Percentiles rank a stretch among this genome's conserved stretches.
Evolutionary conservation across 2,113 vertebrate genomes (phyloP).

Genomic region (Platycercus adscitus): DNA sequence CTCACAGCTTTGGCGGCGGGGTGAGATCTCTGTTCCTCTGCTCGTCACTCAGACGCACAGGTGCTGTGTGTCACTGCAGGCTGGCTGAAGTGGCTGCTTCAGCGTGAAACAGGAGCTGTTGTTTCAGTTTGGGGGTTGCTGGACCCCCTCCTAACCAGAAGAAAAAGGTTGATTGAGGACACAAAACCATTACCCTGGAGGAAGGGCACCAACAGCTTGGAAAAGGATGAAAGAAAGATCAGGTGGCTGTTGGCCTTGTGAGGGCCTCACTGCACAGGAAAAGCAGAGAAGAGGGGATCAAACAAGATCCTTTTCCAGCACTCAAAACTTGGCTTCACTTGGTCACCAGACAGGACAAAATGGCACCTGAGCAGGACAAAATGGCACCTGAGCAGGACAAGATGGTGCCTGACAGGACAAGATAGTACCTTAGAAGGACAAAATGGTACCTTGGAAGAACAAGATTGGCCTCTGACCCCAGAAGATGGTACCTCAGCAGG

Average conservation of each 20-base stretch:
- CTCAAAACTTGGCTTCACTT: background rate
- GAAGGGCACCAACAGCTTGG: slow-evolving; percentile 1
- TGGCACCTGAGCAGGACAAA: background rate
- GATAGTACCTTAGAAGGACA: background rate
- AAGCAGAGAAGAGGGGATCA: background rate
- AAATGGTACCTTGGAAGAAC: background rate
- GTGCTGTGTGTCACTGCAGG: background rate
- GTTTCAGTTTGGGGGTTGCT: background rate
- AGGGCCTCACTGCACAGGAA: background rate
- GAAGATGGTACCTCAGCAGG: background rate
- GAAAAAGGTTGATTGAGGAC: background rate
- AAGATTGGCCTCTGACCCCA: background rate
- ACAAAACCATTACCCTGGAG: background rate
- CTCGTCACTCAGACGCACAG: background rate
- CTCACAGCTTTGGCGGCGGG: background rate
- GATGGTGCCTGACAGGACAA: background rate
- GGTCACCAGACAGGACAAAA: background rate
- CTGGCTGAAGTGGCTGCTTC: background rate
- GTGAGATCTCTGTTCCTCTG: background rate
- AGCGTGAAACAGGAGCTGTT: background rate
- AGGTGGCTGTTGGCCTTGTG: background rate
- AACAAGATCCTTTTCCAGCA: background rate
- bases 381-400: background rate
- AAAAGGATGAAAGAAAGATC: background rate
- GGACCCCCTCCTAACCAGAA: slow-evolving; percentile 4